Conservation (phyloP, 2,888 invertebrate species). For the Antheraea assamensis region DNA sequence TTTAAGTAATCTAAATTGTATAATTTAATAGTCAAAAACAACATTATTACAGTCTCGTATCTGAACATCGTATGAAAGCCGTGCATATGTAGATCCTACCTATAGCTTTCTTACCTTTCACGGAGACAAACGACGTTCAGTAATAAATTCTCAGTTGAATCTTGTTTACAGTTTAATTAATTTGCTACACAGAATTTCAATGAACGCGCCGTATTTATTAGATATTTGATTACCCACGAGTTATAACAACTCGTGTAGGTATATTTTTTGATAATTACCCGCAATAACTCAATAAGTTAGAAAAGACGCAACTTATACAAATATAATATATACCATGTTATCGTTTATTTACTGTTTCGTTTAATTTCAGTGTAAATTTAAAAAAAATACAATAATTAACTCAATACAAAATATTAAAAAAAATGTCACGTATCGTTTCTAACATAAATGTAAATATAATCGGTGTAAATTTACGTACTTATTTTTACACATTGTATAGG, state of each 20-base stretch:
- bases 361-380: background rate
- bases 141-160: background rate
- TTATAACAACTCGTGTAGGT: background rate
- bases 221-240: background rate
- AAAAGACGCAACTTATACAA: background rate
- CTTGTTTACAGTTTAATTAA: background rate
- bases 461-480: background rate
- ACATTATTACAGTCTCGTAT: background rate
- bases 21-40: background rate
- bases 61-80: background rate
- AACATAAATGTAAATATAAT: background rate
- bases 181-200: background rate
- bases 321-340: background rate
- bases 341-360: background rate
- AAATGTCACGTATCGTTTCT: background rate
- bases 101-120: background rate
- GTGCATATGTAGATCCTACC: background rate
- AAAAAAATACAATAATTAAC: background rate
- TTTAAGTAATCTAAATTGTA: background rate
- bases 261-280: background rate
- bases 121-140: background rate
- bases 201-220: background rate
- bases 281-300: background rate
- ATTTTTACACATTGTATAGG: no score
- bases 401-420: background rate